phyloP scores from a whole-genome alignment of 1,140 invertebrate genomes.

The Drosophila ercepeae region DNA sequence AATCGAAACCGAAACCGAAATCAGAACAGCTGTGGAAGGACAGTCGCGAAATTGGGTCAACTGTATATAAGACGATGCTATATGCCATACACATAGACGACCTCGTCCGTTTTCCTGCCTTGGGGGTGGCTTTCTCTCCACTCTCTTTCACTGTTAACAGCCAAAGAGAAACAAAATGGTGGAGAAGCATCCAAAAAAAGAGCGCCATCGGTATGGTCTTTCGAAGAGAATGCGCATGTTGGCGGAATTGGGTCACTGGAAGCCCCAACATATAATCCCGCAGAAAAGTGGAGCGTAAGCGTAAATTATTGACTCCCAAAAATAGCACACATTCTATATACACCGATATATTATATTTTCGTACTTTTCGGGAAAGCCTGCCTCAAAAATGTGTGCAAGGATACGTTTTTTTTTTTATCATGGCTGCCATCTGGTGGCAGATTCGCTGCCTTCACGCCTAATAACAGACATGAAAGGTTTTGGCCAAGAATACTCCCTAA shows the following conservation, averaged over 20 bases:
- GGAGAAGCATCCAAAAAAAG: too few relatives aligned
- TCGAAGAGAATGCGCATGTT: constrained; percentile 41
- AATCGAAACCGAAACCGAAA: constrained; percentile 65
- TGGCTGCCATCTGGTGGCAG: constrained; percentile 4
- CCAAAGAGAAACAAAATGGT: constrained; percentile 18
- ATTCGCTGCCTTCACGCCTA: constrained; percentile 13
- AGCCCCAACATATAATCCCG: constrained; percentile 34
- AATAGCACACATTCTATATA: constrained; percentile 55
- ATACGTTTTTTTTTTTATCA: constrained; percentile 9
- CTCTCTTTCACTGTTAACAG: constrained; percentile 46
- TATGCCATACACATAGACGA: constrained; percentile 7
- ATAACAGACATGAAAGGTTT: constrained; percentile 39
- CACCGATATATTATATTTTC: not conserved
- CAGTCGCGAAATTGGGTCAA: constrained; percentile 75
- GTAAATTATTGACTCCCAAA: constrained; percentile 76
- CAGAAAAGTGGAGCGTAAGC: constrained; percentile 43
- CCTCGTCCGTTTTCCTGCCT: not conserved
- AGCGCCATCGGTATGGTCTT: not conserved
- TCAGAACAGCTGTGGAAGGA: constrained; percentile 79
- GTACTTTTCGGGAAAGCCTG: constrained; percentile 4
- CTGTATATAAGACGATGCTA: constrained; percentile 59
- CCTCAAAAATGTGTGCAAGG: constrained; percentile 10
- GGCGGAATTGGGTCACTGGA: constrained; percentile 67
- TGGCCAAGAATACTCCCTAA: constrained; percentile 26
- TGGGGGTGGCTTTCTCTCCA: constrained; percentile 43